Conservation (phyloP, 1,140 invertebrate genomes). For the Bombus soroeensis region DNA sequence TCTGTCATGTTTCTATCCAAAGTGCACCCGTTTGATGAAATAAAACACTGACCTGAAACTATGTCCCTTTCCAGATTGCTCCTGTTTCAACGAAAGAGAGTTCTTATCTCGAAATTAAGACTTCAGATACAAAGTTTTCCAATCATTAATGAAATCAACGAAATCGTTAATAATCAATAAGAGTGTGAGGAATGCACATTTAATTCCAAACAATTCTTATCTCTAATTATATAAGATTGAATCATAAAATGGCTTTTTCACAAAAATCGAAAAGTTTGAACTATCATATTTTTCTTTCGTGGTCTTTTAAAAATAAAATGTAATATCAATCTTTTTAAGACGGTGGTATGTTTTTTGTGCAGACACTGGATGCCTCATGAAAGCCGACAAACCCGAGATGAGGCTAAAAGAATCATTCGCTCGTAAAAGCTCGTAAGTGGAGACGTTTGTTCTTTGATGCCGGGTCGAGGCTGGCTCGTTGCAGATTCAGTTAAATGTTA, state of each 20-base stretch:
- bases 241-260: too few species aligned
- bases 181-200: too few species aligned
- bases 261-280: too few species aligned
- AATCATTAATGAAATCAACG: background rate
- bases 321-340: too few species aligned
- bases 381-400: background rate
- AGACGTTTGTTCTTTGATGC: background rate
- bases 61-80: background rate
- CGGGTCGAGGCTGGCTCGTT: background rate
- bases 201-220: too few species aligned
- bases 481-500: background rate
- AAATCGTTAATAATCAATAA: background rate
- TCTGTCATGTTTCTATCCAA: background rate
- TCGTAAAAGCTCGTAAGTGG: background rate
- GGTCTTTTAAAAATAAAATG: too few species aligned
- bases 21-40: background rate
- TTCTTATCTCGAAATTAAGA: background rate
- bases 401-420: background rate
- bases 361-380: background rate
- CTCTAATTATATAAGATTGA: too few species aligned
- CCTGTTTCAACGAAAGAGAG: background rate
- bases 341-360: too few species aligned
- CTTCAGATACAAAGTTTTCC: too few species aligned
- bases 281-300: too few species aligned
- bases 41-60: background rate